phyloP scores from a whole-genome alignment of 2,888 invertebrate genomes.

The Heliconius ismenius region DNA sequence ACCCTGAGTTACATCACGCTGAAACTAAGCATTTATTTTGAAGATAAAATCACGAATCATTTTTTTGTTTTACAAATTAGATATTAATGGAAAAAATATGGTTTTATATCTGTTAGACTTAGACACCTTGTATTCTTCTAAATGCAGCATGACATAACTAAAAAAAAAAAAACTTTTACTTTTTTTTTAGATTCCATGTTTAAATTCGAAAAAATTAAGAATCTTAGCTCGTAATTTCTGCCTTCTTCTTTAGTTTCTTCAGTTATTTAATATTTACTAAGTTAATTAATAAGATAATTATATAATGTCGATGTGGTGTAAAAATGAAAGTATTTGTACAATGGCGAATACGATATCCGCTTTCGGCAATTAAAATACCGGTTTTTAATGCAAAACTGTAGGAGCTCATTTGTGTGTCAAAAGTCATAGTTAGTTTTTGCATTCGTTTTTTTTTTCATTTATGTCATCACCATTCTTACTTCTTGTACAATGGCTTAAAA shows the following conservation, averaged over 20 bases:
- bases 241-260: not conserved
- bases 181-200: too few species aligned
- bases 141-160: too few species aligned
- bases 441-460: not conserved
- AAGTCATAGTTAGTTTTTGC: slow-evolving; percentile 3
- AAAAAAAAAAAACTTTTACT: too few species aligned
- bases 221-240: not conserved
- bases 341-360: slow-evolving; percentile 28
- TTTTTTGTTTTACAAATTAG: slow-evolving; percentile 1
- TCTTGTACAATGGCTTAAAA: not conserved
- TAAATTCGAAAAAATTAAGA: too few species aligned
- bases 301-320: not conserved
- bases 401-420: slow-evolving; percentile 3
- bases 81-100: not conserved
- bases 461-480: not conserved
- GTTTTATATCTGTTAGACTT: too few species aligned
- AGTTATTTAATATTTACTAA: not conserved
- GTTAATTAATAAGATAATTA: slow-evolving; percentile 22
- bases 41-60: too few species aligned
- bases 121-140: too few species aligned
- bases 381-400: slow-evolving; percentile 11
- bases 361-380: slow-evolving; percentile 24
- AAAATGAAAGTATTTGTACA: slow-evolving; percentile 39
- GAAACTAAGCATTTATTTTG: not conserved
- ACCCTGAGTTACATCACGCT: slow-evolving; percentile 22